A percentile compares a stretch with the other conserved stretches of the same genome.
Conservation (phyloP, 2,113 vertebrate genomes). For the Paramisgurnus dabryanus region DNA sequence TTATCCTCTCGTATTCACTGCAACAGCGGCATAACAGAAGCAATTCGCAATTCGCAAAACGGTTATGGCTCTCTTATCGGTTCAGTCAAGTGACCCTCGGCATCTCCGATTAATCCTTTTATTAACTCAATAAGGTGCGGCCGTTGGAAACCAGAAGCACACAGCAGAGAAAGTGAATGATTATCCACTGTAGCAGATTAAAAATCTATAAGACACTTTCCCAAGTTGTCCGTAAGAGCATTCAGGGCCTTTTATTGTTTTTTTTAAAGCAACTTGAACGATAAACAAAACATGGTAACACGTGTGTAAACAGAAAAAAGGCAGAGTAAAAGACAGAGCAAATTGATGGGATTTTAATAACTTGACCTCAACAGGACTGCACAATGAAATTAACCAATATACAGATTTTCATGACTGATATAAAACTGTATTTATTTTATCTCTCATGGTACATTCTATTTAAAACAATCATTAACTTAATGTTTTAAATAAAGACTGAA, state of each 20-base stretch:
- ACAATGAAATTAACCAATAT: slow-evolving; percentile 75
- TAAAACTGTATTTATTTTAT: slow-evolving; percentile 80
- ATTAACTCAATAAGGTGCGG: neutral
- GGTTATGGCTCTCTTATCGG: slow-evolving; percentile 7
- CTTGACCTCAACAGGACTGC: slow-evolving; percentile 73
- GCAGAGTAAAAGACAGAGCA: slow-evolving; percentile 66
- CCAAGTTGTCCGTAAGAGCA: slow-evolving; percentile 28
- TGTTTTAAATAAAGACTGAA: slow-evolving; percentile 75
- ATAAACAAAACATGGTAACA: slow-evolving; percentile 40
- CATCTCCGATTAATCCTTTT: slow-evolving; percentile 2
- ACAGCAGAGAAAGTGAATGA: neutral
- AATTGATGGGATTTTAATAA: slow-evolving; percentile 69
- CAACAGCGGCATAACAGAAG: neutral
- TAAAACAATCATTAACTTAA: slow-evolving; percentile 80
- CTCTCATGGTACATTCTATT: slow-evolving; percentile 81
- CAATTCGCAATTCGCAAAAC: neutral
- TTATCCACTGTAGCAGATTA: neutral
- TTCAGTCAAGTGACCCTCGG: slow-evolving; percentile 15
- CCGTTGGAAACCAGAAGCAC: neutral
- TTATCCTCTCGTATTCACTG: neutral
- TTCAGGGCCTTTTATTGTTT: slow-evolving; percentile 48
- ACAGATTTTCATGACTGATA: slow-evolving; percentile 76
- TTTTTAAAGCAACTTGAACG: slow-evolving; percentile 42
- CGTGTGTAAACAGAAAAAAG: slow-evolving; percentile 52
- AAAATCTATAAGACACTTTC: slow-evolving; percentile 35